phyloP scores from a whole-genome alignment of 2,113 vertebrate species.

The Indicator maculatus region DNA sequence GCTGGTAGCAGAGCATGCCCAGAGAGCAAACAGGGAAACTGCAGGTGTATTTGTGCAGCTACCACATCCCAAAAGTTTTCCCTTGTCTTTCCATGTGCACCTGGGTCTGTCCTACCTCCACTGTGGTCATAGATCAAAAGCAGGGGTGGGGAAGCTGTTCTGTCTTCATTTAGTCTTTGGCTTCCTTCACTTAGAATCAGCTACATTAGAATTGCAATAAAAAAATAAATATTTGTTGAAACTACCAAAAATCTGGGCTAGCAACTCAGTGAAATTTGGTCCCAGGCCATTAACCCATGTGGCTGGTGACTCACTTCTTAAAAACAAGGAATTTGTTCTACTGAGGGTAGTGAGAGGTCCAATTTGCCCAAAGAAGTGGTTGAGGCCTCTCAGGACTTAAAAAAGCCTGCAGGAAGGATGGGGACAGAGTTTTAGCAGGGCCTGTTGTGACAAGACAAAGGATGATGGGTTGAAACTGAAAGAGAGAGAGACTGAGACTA shows the following conservation, averaged over 20 bases:
- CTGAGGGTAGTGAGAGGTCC: too few species aligned
- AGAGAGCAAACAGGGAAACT: not conserved
- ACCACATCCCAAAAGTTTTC: not conserved
- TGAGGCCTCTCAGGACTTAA: too few species aligned
- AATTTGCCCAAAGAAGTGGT: too few species aligned
- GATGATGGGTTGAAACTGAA: too few species aligned
- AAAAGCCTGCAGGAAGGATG: too few species aligned
- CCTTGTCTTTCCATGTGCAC: not conserved
- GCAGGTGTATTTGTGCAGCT: not conserved
- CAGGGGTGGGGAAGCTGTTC: not conserved
- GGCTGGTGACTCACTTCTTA: not conserved
- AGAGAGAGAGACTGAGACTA: too few species aligned
- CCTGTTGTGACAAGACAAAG: too few species aligned
- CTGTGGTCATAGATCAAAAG: not conserved
- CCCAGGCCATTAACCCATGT: fast-evolving
- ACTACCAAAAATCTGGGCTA: not conserved
- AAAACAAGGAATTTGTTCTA: not conserved
- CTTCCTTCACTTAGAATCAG: not conserved
- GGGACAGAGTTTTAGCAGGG: too few species aligned
- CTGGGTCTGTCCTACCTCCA: not conserved
- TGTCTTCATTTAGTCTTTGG: not conserved
- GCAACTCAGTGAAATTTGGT: not conserved
- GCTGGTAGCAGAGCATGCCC: not conserved
- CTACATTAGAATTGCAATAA: not conserved
- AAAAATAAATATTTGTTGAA: not conserved